These are phyloP conservation scores for Urocitellus parryii DNA, from an alignment of 2,113 vertebrate species.

Conservation along the genomic window DNA sequence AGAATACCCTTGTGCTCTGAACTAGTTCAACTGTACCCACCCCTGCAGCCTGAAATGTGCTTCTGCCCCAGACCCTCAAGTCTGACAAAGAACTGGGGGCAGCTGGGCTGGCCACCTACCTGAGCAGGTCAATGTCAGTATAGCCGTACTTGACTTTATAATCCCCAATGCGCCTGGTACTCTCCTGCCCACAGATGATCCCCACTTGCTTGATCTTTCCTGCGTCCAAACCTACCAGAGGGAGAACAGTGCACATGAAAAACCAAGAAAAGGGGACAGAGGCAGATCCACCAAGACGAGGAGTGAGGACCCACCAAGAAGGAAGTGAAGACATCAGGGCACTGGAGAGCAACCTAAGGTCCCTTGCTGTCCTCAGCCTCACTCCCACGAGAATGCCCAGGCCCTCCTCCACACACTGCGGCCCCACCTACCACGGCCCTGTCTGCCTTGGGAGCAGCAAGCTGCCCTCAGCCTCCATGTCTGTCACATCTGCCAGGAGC, in stretches of 20 bases:
- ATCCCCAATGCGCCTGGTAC: constrained; percentile 96
- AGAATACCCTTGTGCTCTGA: background rate
- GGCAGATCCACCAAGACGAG: accelerated
- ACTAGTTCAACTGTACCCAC: background rate
- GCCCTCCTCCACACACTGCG: accelerated
- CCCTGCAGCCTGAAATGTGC: background rate
- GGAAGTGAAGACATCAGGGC: background rate
- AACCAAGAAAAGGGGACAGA: background rate
- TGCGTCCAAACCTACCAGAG: constrained; percentile 92
- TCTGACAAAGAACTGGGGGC: background rate
- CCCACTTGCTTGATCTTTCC: constrained; percentile 94
- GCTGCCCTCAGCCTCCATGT: background rate
- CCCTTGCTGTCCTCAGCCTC: background rate
- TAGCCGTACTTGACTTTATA: constrained; percentile 97
- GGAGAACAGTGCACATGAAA: background rate
- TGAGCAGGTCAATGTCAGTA: constrained; percentile 95
- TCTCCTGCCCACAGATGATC: constrained; percentile 94
- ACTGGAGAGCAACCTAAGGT: too few species aligned
- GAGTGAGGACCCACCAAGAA: accelerated
- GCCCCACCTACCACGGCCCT: accelerated
- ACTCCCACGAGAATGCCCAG: background rate
- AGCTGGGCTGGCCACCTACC: constrained; percentile 86
- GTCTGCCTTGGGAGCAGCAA: background rate
- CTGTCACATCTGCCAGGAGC: background rate
- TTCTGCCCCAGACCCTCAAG: background rate